Evolutionary conservation across 2,113 vertebrate genomes (phyloP).

Genomic region (Muscicapa adusta): DNA sequence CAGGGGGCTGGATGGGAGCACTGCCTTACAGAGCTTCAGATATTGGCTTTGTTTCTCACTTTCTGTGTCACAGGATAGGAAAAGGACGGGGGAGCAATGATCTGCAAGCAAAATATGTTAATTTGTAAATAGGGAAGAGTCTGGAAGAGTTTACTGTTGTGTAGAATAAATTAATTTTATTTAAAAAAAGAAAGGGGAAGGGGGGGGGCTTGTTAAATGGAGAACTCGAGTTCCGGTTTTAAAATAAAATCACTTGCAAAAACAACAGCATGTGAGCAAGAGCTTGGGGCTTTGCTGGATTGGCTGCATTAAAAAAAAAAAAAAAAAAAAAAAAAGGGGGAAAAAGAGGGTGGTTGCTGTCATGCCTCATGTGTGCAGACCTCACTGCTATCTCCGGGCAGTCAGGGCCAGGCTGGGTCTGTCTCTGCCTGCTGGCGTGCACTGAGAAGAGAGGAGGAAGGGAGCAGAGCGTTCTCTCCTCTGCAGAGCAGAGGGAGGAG

Average conservation of each 20-base stretch:
- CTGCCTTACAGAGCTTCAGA: neutral
- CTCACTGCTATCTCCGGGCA: accelerated
- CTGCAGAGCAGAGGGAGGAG: neutral
- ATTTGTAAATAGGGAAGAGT: constrained; percentile 69
- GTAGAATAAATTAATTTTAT: constrained; percentile 72
- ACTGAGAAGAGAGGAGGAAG: neutral
- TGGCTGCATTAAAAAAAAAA: neutral
- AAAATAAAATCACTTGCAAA: constrained; percentile 61
- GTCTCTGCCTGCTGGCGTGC: neutral
- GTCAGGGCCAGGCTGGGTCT: neutral
- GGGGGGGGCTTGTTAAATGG: constrained; percentile 7
- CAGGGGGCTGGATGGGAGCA: neutral
- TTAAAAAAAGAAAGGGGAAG: neutral
- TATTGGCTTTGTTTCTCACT: neutral
- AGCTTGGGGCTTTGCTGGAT: neutral
- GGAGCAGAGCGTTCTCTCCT: neutral
- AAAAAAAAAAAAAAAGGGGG: neutral
- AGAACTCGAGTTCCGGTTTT: neutral
- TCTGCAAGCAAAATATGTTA: constrained; percentile 39
- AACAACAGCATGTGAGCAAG: neutral
- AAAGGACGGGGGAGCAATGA: neutral
- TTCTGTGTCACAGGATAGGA: neutral
- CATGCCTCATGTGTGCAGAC: neutral
- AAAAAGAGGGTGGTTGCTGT: too few species aligned
- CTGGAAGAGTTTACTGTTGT: constrained; percentile 63